Evolutionary conservation across 2,888 invertebrate genomes (phyloP).

Genomic region (Pristionchus mayeri): DNA sequence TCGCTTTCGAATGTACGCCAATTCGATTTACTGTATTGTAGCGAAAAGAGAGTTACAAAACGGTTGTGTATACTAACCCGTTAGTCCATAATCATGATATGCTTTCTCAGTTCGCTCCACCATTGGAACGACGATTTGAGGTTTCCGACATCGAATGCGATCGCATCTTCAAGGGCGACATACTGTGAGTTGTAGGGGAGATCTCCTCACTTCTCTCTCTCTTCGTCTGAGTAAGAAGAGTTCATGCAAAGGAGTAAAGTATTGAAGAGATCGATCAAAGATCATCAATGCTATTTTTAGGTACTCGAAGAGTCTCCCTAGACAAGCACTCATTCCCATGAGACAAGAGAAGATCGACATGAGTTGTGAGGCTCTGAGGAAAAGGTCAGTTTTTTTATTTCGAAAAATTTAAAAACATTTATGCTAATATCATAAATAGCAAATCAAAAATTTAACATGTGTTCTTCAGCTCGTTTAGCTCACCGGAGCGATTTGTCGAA

Average conservation of each 20-base stretch:
- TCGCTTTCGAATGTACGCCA: no score
- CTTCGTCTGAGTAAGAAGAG: neutral
- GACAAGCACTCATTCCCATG: conserved; percentile 11
- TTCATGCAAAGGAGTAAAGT: neutral
- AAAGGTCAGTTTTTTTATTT: neutral
- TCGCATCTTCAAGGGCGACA: conserved; percentile 29
- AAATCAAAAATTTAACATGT: no score
- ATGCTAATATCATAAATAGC: neutral
- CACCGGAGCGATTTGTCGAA: neutral
- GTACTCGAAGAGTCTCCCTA: conserved; percentile 4
- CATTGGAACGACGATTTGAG: neutral
- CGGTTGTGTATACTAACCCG: no score
- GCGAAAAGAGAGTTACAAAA: no score
- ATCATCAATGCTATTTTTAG: no score
- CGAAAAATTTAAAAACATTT: neutral
- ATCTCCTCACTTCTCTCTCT: neutral
- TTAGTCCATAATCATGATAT: no score
- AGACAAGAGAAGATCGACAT: neutral
- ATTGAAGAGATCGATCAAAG: neutral
- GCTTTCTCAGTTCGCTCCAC: neutral
- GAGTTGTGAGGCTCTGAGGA: conserved; percentile 29
- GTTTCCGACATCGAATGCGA: conserved; percentile 2
- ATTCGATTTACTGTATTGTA: no score
- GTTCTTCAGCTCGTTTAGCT: no score
- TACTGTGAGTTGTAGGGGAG: neutral